phyloP scores from a whole-genome alignment of 2,888 invertebrate species.

The Chesias legatella region DNA sequence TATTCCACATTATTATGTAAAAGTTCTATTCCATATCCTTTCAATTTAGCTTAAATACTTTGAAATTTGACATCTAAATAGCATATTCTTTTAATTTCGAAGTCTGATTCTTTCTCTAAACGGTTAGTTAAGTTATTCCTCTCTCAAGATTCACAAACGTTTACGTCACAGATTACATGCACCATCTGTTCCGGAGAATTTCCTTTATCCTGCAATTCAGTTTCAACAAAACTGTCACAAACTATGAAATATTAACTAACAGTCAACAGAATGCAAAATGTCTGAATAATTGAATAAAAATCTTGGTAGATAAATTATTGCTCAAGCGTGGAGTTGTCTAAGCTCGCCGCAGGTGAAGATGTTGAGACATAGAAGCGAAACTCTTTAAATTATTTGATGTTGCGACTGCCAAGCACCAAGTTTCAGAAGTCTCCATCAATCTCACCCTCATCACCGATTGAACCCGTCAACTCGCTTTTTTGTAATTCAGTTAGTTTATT shows the following conservation, averaged over 20 bases:
- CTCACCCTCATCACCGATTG: too few relatives aligned
- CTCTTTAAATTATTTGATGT: too few relatives aligned
- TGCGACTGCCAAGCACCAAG: too few relatives aligned
- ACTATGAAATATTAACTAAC: constrained; percentile 34
- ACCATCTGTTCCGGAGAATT: constrained; percentile 11
- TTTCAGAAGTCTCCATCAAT: too few relatives aligned
- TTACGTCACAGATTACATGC: constrained; percentile 5
- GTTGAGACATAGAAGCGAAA: neutral
- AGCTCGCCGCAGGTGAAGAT: constrained; percentile 9
- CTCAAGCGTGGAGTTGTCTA: constrained; percentile 19
- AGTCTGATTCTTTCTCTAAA: too few relatives aligned
- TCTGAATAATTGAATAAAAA: constrained; percentile 32
- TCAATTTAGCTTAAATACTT: too few relatives aligned
- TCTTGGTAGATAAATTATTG: constrained; percentile 27
- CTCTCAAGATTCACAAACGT: neutral
- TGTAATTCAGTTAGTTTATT: too few relatives aligned
- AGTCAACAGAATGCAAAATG: constrained; percentile 34
- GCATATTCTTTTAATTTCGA: too few relatives aligned
- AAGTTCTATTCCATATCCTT: too few relatives aligned
- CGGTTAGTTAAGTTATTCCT: neutral
- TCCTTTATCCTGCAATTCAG: constrained; percentile 13
- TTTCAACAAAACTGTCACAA: constrained; percentile 26
- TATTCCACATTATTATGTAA: too few relatives aligned
- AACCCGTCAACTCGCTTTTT: too few relatives aligned
- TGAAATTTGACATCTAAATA: too few relatives aligned